Evolutionary conservation across 2,888 invertebrate genomes (phyloP).

Genomic region (Drosophila cognata): DNA sequence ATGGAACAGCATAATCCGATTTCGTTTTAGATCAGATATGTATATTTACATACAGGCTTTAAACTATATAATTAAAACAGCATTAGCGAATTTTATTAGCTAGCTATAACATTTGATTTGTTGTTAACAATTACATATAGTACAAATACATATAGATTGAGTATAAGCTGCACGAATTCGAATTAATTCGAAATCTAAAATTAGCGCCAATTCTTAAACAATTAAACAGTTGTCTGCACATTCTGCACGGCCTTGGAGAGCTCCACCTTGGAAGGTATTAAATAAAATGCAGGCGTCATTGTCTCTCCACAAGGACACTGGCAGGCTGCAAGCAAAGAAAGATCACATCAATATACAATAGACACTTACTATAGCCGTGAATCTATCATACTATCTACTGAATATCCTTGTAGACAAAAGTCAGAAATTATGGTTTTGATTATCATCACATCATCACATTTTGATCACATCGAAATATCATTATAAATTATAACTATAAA

Average conservation of each 20-base stretch:
- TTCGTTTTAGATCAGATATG: slow-evolving; percentile 28
- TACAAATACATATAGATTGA: slow-evolving; percentile 5
- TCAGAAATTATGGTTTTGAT: neutral
- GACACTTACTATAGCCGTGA: no score
- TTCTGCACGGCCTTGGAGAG: slow-evolving; percentile 95
- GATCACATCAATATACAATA: neutral
- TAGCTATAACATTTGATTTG: slow-evolving; percentile 52
- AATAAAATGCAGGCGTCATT: slow-evolving; percentile 95
- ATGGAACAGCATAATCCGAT: slow-evolving; percentile 56
- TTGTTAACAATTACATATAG: slow-evolving; percentile 10
- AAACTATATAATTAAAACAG: slow-evolving; percentile 33
- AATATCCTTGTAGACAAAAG: neutral
- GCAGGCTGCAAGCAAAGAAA: slow-evolving; percentile 87
- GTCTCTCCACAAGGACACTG: slow-evolving; percentile 96
- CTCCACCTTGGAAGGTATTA: slow-evolving; percentile 96
- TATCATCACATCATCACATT: no score
- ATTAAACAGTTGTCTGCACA: slow-evolving; percentile 91
- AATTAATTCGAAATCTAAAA: neutral
- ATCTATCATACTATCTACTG: neutral
- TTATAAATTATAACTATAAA: neutral
- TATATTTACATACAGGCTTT: slow-evolving; percentile 18
- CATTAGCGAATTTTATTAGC: slow-evolving; percentile 56
- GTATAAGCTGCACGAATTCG: slow-evolving; percentile 5
- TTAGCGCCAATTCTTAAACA: no score
- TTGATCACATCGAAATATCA: neutral